Conservation (phyloP, 2,888 invertebrate species). For the Mellilla xanthometata region DNA sequence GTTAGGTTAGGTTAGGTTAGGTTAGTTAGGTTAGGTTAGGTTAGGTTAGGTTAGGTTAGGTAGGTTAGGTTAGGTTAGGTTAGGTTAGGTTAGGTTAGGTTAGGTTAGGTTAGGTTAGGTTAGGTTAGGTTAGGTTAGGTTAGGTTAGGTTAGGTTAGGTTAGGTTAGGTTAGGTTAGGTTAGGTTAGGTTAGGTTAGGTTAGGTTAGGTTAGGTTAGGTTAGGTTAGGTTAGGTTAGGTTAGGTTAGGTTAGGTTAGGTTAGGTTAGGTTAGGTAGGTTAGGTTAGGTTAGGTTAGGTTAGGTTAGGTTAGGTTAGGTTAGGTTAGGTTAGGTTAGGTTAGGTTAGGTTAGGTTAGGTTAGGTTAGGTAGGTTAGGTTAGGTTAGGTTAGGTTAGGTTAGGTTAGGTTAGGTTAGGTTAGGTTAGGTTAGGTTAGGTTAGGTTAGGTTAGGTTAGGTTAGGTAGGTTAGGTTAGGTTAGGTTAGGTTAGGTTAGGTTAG, state of each 20-base stretch:
- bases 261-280: conserved; percentile 7
- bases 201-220: conserved; percentile 4
- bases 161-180: conserved; percentile 4
- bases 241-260: conserved; percentile 1
- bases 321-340: conserved; percentile 13
- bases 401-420: conserved; percentile 3
- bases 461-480: conserved; percentile 3
- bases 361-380: conserved; percentile 2
- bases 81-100: conserved; percentile 4
- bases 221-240: conserved; percentile 2
- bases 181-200: conserved; percentile 4
- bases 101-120: conserved; percentile 4
- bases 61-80: conserved; percentile 4
- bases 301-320: conserved; percentile 14
- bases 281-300: conserved; percentile 14
- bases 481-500: conserved; percentile 4
- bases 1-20: conserved; percentile 18
- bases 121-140: conserved; percentile 4
- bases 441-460: conserved; percentile 7
- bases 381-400: conserved; percentile 3
- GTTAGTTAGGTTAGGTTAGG: conserved; percentile 4
- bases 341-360: conserved; percentile 1
- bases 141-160: conserved; percentile 4
- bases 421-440: conserved; percentile 4
- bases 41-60: conserved; percentile 4